Percentiles rank a stretch among this genome's conserved stretches.
Conservation (phyloP, 1,140 invertebrate genomes). For the Cyphomyrmex costatus region DNA sequence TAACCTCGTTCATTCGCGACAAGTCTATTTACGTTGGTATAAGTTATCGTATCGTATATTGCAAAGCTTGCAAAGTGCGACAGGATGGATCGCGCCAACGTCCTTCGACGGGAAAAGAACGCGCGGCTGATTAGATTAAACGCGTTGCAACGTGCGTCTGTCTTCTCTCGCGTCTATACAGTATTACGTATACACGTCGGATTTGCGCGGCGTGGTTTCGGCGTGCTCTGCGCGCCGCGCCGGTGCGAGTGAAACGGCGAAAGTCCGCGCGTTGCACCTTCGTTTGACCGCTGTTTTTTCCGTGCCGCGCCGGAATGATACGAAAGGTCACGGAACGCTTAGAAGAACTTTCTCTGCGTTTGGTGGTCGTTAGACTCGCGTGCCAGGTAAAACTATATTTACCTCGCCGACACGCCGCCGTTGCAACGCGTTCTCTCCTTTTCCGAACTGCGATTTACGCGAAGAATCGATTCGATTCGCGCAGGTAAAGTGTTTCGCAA, state of each 20-base stretch:
- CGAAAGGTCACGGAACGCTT: constrained; percentile 67
- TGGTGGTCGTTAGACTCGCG: constrained; percentile 62
- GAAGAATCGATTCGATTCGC: constrained; percentile 47
- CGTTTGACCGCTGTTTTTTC: constrained; percentile 60
- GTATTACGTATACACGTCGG: background rate
- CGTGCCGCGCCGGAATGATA: constrained; percentile 51
- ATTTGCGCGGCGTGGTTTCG: constrained; percentile 34
- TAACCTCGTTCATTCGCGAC: background rate
- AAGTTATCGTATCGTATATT: background rate
- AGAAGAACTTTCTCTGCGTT: constrained; percentile 66
- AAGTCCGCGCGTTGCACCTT: constrained; percentile 54
- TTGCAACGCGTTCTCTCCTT: constrained; percentile 40
- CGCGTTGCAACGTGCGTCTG: constrained; percentile 14
- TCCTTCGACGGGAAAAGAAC: constrained; percentile 49
- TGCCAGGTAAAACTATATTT: constrained; percentile 63
- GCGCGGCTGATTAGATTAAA: constrained; percentile 55
- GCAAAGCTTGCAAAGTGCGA: background rate
- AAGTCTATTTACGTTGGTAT: background rate
- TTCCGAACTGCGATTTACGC: constrained; percentile 42
- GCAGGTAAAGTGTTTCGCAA: constrained; percentile 26
- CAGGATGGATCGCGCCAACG: constrained; percentile 36
- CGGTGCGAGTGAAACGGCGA: constrained; percentile 63
- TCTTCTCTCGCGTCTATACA: too few species aligned
- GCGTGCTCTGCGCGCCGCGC: background rate
- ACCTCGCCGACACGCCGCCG: constrained; percentile 38